phyloP scores from a whole-genome alignment of 1,140 invertebrate species.

The Drosophila obscura region DNA sequence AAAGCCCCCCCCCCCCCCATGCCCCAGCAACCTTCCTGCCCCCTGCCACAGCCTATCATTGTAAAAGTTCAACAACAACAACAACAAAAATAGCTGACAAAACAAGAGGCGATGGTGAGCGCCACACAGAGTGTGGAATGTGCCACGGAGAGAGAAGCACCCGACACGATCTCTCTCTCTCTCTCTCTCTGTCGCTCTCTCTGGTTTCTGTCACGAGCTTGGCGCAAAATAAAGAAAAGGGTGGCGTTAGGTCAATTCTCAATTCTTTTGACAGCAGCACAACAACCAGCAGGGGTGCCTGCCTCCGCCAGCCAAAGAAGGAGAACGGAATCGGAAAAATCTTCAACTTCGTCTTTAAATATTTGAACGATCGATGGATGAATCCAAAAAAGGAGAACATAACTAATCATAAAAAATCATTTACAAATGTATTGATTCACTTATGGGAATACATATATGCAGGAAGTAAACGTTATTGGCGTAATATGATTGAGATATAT shows the following conservation, averaged over 20 bases:
- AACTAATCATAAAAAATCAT: no score
- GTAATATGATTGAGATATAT: no score
- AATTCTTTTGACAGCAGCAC: slow-evolving; percentile 5
- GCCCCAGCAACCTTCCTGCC: no score
- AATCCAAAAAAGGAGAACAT: no score
- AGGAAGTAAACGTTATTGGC: no score
- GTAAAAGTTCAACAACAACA: slow-evolving; percentile 41
- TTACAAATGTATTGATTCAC: no score
- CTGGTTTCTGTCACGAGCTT: neutral
- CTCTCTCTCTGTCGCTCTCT: neutral
- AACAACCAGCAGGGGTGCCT: neutral
- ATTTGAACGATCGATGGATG: no score
- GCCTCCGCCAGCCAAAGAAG: neutral
- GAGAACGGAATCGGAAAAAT: neutral
- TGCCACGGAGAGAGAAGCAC: no score
- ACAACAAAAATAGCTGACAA: slow-evolving; percentile 27
- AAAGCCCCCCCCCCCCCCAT: neutral
- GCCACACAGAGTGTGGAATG: no score
- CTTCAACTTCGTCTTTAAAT: no score
- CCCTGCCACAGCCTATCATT: neutral
- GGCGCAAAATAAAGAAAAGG: slow-evolving; percentile 28
- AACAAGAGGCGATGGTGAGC: neutral
- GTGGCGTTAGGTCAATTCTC: slow-evolving; percentile 54
- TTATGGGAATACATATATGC: no score
- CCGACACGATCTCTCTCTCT: neutral